Conservation (phyloP, 2,888 invertebrate species). For the Reticulitermes lucifugus region DNA sequence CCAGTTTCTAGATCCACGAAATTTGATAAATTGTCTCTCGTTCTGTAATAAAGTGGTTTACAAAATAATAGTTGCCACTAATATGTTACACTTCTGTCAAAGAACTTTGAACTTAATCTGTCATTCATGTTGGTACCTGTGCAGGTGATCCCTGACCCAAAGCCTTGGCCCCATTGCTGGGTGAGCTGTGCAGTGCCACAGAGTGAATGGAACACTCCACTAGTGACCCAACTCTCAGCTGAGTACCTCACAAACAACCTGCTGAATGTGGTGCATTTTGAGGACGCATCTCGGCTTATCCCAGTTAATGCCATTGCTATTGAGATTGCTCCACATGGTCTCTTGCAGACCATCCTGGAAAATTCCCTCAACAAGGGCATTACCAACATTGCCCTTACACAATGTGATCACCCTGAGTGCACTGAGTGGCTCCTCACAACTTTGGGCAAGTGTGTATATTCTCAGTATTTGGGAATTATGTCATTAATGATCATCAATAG, state of each 20-base stretch:
- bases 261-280: constrained; percentile 91
- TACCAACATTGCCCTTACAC: constrained; percentile 79
- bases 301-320: constrained; percentile 90
- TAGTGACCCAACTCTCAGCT: constrained; percentile 77
- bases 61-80: too few species aligned
- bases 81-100: too few species aligned
- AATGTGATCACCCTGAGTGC: constrained; percentile 65
- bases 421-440: constrained; percentile 63
- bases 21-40: too few species aligned
- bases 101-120: too few species aligned
- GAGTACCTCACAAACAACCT: constrained; percentile 97
- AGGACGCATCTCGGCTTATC: constrained; percentile 85
- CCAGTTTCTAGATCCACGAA: too few species aligned
- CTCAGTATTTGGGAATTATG: too few species aligned
- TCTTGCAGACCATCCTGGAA: constrained; percentile 93
- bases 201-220: constrained; percentile 75
- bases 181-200: constrained; percentile 86
- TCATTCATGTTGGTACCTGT: background rate
- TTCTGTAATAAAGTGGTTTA: too few species aligned
- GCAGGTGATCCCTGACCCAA: constrained; percentile 71
- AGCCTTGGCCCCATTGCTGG: constrained; percentile 81
- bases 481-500: too few species aligned
- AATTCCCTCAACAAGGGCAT: constrained; percentile 79
- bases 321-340: constrained; percentile 94
- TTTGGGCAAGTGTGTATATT: constrained; percentile 65